These are phyloP conservation scores for Chloroclysta siterata DNA, from an alignment of 2,888 invertebrate species.

Conservation along the genomic window DNA sequence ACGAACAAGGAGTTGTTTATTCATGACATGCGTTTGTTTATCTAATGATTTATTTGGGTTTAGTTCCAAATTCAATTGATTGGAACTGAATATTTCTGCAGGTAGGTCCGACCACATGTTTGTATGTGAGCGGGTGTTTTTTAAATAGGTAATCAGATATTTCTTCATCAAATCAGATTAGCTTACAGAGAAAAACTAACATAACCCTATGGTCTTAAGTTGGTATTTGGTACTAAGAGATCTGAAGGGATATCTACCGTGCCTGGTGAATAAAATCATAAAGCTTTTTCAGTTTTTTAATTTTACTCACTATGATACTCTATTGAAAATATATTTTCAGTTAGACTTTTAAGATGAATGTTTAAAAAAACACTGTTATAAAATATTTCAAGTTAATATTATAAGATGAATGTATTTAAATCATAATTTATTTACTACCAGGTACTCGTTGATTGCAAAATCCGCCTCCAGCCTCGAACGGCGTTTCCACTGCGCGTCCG, in stretches of 20 bases:
- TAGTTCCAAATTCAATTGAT: neutral
- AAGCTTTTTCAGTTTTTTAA: no score
- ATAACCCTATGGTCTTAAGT: no score
- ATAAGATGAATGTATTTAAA: slow-evolving; percentile 24
- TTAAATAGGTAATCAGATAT: no score
- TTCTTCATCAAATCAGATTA: no score
- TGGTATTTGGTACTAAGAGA: no score
- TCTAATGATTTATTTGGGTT: slow-evolving; percentile 19
- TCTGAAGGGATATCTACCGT: no score
- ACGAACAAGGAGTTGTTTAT: slow-evolving; percentile 79
- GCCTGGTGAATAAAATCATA: no score
- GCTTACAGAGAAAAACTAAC: no score
- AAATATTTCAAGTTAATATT: neutral
- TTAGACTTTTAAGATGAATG: neutral
- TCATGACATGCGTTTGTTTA: slow-evolving; percentile 65
- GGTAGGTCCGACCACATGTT: no score
- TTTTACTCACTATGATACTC: no score
- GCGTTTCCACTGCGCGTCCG: slow-evolving; percentile 33
- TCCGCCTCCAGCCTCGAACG: slow-evolving; percentile 47
- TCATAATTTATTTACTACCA: slow-evolving; percentile 34
- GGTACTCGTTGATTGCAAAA: slow-evolving; percentile 50
- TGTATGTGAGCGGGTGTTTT: no score
- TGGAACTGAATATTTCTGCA: neutral
- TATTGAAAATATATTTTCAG: neutral
- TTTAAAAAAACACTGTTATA: neutral